Evolutionary conservation across 2,797 vertebrate genomes (phyloP), one percentile per base, ranked within the genome.

Genomic region (Lagorchestes hirsutus): DNA sequence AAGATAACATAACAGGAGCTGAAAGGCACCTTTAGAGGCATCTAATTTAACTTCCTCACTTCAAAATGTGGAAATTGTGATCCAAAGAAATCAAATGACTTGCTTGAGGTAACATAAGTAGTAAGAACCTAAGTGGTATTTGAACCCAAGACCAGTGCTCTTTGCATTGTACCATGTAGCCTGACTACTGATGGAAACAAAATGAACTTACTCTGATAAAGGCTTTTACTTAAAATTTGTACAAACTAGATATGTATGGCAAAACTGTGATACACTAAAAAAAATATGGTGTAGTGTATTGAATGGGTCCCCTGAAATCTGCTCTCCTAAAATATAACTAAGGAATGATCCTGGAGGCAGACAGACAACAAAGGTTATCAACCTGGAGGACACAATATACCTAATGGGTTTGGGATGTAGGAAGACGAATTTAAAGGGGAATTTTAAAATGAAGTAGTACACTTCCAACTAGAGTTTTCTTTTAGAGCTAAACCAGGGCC

Each of bases 401-500:
- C 62, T 10, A n/a, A 10, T 57, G 54, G 82, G 18, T 55, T 52
- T 2, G 4, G 94, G 96, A 50, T n/a, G 90, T 54, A 29, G 40
- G 62, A 94, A 87, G 40, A 50, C 59, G 91, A 62, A 74, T 95
- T 93, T 93, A 90, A 87, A 90, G 94, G 56, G 58, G 55, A 92
- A 9, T 50, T 31, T 91, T 54, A 82, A 59, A 91, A 87, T 74
- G 95, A 74, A 91, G 92, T 82, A 50, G 28, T 55, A 56, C 14
- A 27, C 24, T 1, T 34, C 40, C 24, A 50, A 59, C 50, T 16
- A 12, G 93, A 58, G n/a, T 50, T 8, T 40, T 74, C 74, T 11
- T 90, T 54, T 55, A 6, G 91, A 95, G 95, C 96, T 96, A 96
- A 96, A 96, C 46, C 22, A 0, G 56, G 93, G 92, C 56, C 90